Evolutionary conservation across 2,888 invertebrate genomes (phyloP).

Genomic region (Chloromyia formosa): DNA sequence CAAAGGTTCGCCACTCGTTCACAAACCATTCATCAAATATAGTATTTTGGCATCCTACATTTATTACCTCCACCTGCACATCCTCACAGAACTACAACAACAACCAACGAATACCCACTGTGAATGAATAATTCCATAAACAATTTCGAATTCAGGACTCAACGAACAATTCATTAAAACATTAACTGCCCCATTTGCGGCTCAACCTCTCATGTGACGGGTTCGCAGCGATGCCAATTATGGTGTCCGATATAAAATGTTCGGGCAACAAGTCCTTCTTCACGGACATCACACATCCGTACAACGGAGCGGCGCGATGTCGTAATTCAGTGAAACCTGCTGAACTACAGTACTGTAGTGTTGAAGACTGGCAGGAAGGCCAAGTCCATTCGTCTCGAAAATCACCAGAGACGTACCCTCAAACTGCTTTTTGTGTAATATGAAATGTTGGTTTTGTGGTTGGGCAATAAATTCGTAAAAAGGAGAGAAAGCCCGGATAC

Average conservation of each 20-base stretch:
- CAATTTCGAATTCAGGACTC: conserved; percentile 26
- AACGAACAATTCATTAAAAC: conserved; percentile 32
- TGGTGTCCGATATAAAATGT: neutral
- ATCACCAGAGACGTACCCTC: neutral
- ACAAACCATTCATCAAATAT: no score
- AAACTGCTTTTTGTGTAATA: neutral
- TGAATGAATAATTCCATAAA: conserved; percentile 14
- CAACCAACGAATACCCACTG: no score
- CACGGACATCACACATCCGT: neutral
- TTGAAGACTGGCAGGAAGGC: neutral
- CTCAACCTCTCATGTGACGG: conserved; percentile 13
- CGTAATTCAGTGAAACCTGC: no score
- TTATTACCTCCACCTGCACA: no score
- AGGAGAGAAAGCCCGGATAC: neutral
- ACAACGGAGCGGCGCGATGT: neutral
- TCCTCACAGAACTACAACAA: no score
- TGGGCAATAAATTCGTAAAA: neutral
- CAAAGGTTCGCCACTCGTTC: no score
- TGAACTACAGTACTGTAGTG: neutral
- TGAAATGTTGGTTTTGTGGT: neutral
- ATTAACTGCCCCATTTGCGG: conserved; percentile 34
- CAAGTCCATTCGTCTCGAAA: neutral
- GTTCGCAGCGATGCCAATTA: neutral
- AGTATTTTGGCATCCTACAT: no score
- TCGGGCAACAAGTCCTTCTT: conserved; percentile 22